Evolutionary conservation across 1,140 invertebrate genomes (phyloP), one percentile per base, ranked within the genome.

Genomic region (Cyclina sinensis): DNA sequence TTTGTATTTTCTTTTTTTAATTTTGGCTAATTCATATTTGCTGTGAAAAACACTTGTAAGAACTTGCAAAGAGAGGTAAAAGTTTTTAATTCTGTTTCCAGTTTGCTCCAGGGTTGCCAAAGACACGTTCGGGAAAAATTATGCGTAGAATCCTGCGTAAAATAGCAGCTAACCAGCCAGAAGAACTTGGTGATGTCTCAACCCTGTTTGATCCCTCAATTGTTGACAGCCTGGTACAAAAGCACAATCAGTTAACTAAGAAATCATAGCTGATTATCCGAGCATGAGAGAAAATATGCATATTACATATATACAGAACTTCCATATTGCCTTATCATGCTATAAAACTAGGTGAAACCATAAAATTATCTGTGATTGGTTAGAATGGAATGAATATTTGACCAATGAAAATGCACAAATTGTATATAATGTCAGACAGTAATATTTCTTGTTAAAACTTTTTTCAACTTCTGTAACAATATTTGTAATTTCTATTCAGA

Each of bases 161-260:
- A 88, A 91, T 95, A n/a, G 95, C 94, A n/a, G 91, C 92, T 11
- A 90, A 93, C 76, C 89, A 95, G 70, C 76, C 89, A 1, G 92
- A 95, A 73, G 97, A 99, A 89, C 97, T 99, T 62, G 99, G 99
- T 5, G 99, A 99, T 94, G 97, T 97, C 0, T 98, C 98, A 16
- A 99, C 99, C 0, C 95, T 99, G 68, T 98, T 98, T 54, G 99
- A 99, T 93, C 98, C 98, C 88, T 96, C 96, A 5, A 97, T 99
- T 85, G 97, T 99, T 0, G 93, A 95, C 9, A 78, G 81, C 43
- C 91, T 95, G 11, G 90, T 93, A 7, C 57, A 92, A 18, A 92
- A 91, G 68, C 93, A 94, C 85, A 70, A 88, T 46, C 30, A 74
- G 9, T 24, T 74, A 9, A 62, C 57, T 27, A 27, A 27, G 27